Evolutionary conservation across 2,888 invertebrate species (phyloP), one percentile per base, ranked within the genome.

Genomic region (Lissonota sp.): DNA sequence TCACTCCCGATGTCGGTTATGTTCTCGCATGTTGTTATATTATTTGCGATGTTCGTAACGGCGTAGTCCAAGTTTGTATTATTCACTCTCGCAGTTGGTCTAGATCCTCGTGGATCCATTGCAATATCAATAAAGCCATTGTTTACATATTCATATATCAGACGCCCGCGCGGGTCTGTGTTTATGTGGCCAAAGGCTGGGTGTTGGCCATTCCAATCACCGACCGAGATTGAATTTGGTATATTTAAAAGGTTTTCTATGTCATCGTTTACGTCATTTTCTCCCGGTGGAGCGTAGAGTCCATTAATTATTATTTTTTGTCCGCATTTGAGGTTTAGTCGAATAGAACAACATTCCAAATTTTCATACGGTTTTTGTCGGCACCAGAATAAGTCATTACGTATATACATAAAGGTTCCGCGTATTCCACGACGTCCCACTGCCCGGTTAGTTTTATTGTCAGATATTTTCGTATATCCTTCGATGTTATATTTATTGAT

Each of bases 1-100:
- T 75, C 67, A 40, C 60, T 75, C 1, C 69, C 69, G 10, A 75
- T 60, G 7, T 75, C 67, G 6, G 40, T 57, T n/a, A 67, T 67
- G 39, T 69, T 75, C 26, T 73, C 63, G 42, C 63, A 63, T 8
- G 63, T 53, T 40, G 63, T 63, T 14, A 63, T 62, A 12, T 73
- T 69, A 40, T 75, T 53, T 26, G 58, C 75, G 10, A 58, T 46
- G 40, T 67, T 66, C 3, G 75, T 75, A 5, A 75, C 6, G 5
- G 75, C 75, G 39, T 40, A 69, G 49, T 75, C 67, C 6, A 74
- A 12, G 26, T 26, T 26, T 37, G 37, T 58, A 14, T 70, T 70
- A 6, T 26, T 26, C 12, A 46, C 26, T 1, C 12, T 10, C n/a
- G 58, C 60, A 8, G 46, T 58, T 14, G 57, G 58, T 10, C 70